Evolutionary conservation across 2,797 vertebrate species (phyloP), one percentile per base, ranked within the genome.

Genomic region (Periparus ater): DNA sequence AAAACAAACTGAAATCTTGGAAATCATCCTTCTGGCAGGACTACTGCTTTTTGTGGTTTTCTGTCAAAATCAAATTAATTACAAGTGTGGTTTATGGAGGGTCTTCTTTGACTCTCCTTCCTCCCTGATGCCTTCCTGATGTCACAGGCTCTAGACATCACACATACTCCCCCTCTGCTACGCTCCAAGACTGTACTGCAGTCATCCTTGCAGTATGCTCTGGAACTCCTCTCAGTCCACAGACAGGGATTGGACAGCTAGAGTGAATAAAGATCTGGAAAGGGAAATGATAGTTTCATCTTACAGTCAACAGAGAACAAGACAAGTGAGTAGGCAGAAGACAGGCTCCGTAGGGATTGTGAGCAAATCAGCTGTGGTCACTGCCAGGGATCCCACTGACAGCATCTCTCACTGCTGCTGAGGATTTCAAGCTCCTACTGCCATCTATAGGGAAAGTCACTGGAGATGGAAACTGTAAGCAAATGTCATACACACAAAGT

Each of bases 401-500:
- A 63, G 29, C 13, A 55, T 21, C 20, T 88, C 40, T 21, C n/a
- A 19, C 30, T 63, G 25, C 45, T 61, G 26, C 22, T 60, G 9
- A 48, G 25, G 40, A 17, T 18, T 81, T 50, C 40, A 38, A 65
- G 44, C 26, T 85, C 25, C 72, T 67, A 10, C 21, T 58, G 36
- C 10, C 48, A 62, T 66, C 29, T 36, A 16, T 16, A 61, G 75
- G 19, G 18, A 74, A 80, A 77, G 13, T 40, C n/a, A n/a, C 47
- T 65, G 0, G 0, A 66, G 19, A 12, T 27, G 13, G 34, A 17
- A 83, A 5, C 4, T 72, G 20, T 13, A 44, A 55, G 44, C 26
- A 80, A 66, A 58, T 27, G 8, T 45, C 13, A 34, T 0, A 0
- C 12, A 55, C 34, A 42, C 62, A 76, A 38, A 44, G 11, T 8